A percentile compares a stretch with the other conserved stretches of the same genome.
Conservation (phyloP, 1,140 invertebrate genomes). For the Aphelenchoides fujianensis region DNA sequence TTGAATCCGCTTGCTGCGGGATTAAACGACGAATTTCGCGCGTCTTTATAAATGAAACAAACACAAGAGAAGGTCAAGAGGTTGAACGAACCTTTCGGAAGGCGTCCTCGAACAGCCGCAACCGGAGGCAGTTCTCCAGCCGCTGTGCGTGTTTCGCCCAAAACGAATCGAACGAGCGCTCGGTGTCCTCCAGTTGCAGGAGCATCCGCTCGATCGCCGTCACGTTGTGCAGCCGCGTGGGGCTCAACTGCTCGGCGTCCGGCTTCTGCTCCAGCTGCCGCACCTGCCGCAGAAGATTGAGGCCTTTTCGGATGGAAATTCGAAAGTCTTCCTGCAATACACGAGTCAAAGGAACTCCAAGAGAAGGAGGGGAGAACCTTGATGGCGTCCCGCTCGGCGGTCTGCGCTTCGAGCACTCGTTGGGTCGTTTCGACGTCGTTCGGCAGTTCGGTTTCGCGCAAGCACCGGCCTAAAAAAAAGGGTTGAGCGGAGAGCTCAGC, state of each 20-base stretch:
- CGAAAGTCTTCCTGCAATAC: slow-evolving; percentile 60
- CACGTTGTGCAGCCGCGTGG: slow-evolving; percentile 77
- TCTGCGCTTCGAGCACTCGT: slow-evolving; percentile 71
- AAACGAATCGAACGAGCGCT: slow-evolving; percentile 85
- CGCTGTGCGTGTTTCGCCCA: slow-evolving; percentile 84
- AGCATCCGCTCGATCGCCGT: slow-evolving; percentile 85
- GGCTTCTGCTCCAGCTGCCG: slow-evolving; percentile 60
- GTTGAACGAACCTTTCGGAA: slow-evolving; percentile 71
- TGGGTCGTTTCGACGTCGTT: slow-evolving; percentile 76
- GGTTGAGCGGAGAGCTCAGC: too few relatives aligned
- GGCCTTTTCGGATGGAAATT: slow-evolving; percentile 54
- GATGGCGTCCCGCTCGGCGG: slow-evolving; percentile 62
- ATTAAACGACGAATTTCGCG: too few relatives aligned
- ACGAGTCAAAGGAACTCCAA: not conserved
- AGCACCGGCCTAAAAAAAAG: too few relatives aligned
- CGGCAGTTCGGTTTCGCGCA: slow-evolving; percentile 76
- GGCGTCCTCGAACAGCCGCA: slow-evolving; percentile 83
- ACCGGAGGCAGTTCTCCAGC: slow-evolving; percentile 79
- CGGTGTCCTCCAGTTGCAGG: slow-evolving; percentile 89
- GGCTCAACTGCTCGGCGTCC: slow-evolving; percentile 63
- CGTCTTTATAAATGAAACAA: too few relatives aligned
- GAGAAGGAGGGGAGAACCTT: slow-evolving; percentile 47
- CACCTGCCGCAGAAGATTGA: slow-evolving; percentile 63
- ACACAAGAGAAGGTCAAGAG: too few relatives aligned
- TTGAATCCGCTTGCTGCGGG: too few relatives aligned